Base-by-base conservation (phyloP, 2,888 invertebrate species). In the Epirrhoe tristata region DNA sequence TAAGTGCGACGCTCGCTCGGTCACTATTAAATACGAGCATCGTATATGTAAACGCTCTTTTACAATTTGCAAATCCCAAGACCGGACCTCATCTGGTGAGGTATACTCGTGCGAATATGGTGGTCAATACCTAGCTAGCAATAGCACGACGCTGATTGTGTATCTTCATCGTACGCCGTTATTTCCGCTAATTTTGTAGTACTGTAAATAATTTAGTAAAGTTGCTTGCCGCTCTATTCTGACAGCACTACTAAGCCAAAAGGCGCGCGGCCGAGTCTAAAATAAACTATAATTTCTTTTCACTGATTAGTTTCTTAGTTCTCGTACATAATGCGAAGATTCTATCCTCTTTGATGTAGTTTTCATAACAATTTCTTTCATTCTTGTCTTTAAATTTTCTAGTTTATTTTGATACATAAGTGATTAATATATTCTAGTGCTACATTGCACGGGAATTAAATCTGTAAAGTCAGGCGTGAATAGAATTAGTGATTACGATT, bases 61-160 rank as follows among this genome's bases (percentile, higher is more conserved):
- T 43, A 43, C 12, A 12, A 43, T 36, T 34, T 43, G 39, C 1
- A 43, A 12, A 43, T 12, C 39, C 39, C 39, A 12, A 2, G 24
- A 24, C 24, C 1, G 36, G 36, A 36, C 1, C 6, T 3, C n/a
- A 5, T 1, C 36, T 36, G 14, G 48, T 48, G 16, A 48, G 12
- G 39, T 39, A 17, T 50, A 50, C 48, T 58, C 48, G 32, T 10
- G 48, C 31, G 8, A 32, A 48, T 34, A 58, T 8, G 52, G 52
- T 59, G 12, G 51, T 14, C 52, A 59, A 59, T 24, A 39, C 39
- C 39, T 12, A 6, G 58, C 51, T 39, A 24, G 5, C 0, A 12
- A 36, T 24, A 59, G 59, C 52, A 39, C 7, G 52, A 52, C 59
- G 39, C 59, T 52, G 59, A 52, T 31, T 59, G 59, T 59, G 52